Percentiles rank a stretch among this genome's conserved stretches.
These are phyloP conservation scores for Phyto melanocephala DNA, from an alignment of 2,888 invertebrate species.

Conservation along the genomic window DNA sequence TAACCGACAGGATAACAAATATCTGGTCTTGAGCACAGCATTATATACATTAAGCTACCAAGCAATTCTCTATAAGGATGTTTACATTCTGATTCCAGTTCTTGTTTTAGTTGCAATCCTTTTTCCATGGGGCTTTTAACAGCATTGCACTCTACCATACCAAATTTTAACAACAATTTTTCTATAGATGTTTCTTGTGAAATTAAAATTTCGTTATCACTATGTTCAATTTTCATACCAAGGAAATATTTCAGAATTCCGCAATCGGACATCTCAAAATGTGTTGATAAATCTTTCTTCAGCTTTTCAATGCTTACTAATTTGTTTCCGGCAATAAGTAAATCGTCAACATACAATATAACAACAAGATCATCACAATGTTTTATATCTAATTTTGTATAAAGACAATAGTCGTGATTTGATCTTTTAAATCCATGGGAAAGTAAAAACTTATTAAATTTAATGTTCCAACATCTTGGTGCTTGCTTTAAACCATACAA, in stretches of 20 bases:
- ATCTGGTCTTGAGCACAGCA: slow-evolving; percentile 50
- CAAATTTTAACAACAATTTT: slow-evolving; percentile 50
- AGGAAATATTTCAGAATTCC: neutral
- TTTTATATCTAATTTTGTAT: neutral
- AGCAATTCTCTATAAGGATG: slow-evolving; percentile 34
- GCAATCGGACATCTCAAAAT: slow-evolving; percentile 16
- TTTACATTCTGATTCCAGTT: neutral
- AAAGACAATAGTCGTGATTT: neutral
- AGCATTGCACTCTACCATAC: slow-evolving; percentile 12
- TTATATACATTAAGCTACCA: slow-evolving; percentile 54
- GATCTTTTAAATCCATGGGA: neutral
- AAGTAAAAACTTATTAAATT: neutral
- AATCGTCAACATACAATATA: neutral
- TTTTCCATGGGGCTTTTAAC: neutral
- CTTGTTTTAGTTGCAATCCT: neutral
- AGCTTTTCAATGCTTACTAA: neutral
- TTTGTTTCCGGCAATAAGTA: neutral
- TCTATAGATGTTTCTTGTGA: neutral
- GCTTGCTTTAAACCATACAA: neutral
- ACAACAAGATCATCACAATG: neutral
- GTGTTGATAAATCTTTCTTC: slow-evolving; percentile 7
- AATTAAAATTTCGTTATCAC: neutral
- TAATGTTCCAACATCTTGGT: neutral
- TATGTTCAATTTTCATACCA: neutral
- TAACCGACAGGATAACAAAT: slow-evolving; percentile 44